Evolutionary conservation across 2,888 invertebrate species (phyloP).

Genomic region (Phaedon cochleariae): DNA sequence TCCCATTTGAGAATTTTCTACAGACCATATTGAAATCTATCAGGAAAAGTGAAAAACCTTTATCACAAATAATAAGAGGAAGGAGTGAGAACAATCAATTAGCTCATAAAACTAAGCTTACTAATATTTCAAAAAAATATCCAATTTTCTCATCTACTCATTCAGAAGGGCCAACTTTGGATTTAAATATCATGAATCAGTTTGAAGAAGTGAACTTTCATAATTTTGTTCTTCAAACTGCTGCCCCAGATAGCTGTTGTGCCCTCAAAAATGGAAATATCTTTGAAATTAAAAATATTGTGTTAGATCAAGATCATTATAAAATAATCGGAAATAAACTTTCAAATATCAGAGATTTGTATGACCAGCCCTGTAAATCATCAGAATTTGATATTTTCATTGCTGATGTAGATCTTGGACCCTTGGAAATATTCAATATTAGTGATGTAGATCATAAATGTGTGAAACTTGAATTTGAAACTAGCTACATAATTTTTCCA

Average conservation of each 20-base stretch:
- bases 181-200: slow-evolving; percentile 17
- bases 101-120: slow-evolving; percentile 11
- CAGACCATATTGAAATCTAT: slow-evolving; percentile 7
- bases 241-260: slow-evolving; percentile 20
- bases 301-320: slow-evolving; percentile 15
- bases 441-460: slow-evolving; percentile 13
- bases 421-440: slow-evolving; percentile 5
- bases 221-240: slow-evolving; percentile 19
- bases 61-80: background rate
- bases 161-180: slow-evolving; percentile 15
- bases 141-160: slow-evolving; percentile 18
- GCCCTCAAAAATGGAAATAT: slow-evolving; percentile 17
- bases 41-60: background rate
- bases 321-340: slow-evolving; percentile 18
- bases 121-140: slow-evolving; percentile 13
- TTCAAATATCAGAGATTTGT: slow-evolving; percentile 14
- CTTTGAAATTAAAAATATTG: slow-evolving; percentile 15
- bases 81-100: background rate
- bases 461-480: slow-evolving; percentile 8
- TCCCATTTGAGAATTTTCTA: no score
- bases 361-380: slow-evolving; percentile 9
- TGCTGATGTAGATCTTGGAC: slow-evolving; percentile 12
- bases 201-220: slow-evolving; percentile 19
- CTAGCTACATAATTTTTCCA: slow-evolving; percentile 6
- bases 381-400: slow-evolving; percentile 8